phyloP scores from a whole-genome alignment of 2,113 vertebrate genomes.

The Erinaceus europaeus region DNA sequence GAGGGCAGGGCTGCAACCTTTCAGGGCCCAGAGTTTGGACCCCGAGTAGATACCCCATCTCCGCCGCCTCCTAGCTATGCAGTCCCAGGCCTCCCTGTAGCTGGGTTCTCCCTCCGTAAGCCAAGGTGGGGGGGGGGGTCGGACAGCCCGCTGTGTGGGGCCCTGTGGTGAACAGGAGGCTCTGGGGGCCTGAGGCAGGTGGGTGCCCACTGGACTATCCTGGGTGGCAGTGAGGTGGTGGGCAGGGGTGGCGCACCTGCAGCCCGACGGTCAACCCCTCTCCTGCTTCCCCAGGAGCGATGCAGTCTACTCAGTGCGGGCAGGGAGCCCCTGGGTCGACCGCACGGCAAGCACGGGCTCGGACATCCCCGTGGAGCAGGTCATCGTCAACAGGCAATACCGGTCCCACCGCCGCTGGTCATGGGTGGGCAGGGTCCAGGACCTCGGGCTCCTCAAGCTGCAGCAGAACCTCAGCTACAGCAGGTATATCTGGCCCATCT shows the following conservation, averaged over 20 bases:
- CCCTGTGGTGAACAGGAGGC: neutral
- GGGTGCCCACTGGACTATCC: too few relatives aligned
- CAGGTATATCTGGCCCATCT: slow-evolving; percentile 56
- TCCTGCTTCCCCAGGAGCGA: neutral
- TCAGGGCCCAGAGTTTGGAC: neutral
- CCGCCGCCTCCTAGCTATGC: neutral
- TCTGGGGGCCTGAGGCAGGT: too few relatives aligned
- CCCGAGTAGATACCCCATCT: neutral
- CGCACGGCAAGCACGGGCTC: rapidly evolving
- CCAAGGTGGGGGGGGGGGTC: neutral
- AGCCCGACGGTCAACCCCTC: neutral
- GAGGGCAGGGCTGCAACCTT: neutral
- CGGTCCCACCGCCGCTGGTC: slow-evolving; percentile 37
- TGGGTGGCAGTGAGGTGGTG: too few relatives aligned
- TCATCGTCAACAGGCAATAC: neutral
- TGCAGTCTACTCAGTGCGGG: neutral
- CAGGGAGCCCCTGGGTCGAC: slow-evolving; percentile 24
- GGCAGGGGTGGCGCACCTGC: neutral
- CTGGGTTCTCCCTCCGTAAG: neutral
- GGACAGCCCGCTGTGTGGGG: neutral
- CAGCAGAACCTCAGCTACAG: neutral
- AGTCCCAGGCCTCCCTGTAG: neutral
- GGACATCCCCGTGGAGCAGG: rapidly evolving
- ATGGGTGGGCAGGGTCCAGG: slow-evolving; percentile 14
- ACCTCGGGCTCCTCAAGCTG: slow-evolving; percentile 52